These are phyloP conservation scores for Turritopsis rubra DNA, from an alignment of 30 jellyfish, hydroid and myxozoan genomes.

Conservation along the genomic window DNA sequence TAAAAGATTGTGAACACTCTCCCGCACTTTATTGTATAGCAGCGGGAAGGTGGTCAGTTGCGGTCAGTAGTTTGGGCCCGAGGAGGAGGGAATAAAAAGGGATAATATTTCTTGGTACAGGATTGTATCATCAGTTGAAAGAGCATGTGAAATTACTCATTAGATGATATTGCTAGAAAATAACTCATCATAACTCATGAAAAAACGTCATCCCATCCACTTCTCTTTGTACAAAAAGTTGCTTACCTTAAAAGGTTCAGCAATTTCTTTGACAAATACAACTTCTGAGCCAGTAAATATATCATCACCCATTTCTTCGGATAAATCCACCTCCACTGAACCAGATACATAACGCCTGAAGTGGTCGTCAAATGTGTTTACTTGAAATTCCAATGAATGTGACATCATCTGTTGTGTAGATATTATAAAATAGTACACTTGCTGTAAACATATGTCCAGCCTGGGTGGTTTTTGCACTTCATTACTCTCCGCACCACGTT, in stretches of 20 bases:
- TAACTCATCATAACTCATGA: too few relatives aligned
- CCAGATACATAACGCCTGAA: constrained; percentile 44
- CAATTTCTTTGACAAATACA: constrained; percentile 54
- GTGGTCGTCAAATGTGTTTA: constrained; percentile 82
- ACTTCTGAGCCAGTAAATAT: constrained; percentile 79
- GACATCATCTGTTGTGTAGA: constrained; percentile 75
- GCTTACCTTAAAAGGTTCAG: constrained; percentile 31
- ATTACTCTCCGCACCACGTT: constrained; percentile 13
- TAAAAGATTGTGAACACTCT: background rate
- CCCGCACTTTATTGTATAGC: background rate
- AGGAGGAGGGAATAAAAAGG: too few relatives aligned
- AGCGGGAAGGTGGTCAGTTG: too few relatives aligned
- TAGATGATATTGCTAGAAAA: too few relatives aligned
- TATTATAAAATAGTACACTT: constrained; percentile 79
- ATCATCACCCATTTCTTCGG: constrained; percentile 66
- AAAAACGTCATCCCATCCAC: too few relatives aligned
- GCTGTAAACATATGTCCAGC: constrained; percentile 86
- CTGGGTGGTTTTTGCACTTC: constrained; percentile 71
- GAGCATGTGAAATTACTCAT: too few relatives aligned
- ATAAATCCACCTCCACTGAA: constrained; percentile 56
- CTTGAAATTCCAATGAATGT: constrained; percentile 69
- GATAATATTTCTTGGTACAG: too few relatives aligned
- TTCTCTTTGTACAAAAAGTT: too few relatives aligned
- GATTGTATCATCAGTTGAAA: too few relatives aligned
- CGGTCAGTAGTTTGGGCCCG: too few relatives aligned